phyloP scores from a whole-genome alignment of 2,113 vertebrate genomes.

The Hystrix brachyura region DNA sequence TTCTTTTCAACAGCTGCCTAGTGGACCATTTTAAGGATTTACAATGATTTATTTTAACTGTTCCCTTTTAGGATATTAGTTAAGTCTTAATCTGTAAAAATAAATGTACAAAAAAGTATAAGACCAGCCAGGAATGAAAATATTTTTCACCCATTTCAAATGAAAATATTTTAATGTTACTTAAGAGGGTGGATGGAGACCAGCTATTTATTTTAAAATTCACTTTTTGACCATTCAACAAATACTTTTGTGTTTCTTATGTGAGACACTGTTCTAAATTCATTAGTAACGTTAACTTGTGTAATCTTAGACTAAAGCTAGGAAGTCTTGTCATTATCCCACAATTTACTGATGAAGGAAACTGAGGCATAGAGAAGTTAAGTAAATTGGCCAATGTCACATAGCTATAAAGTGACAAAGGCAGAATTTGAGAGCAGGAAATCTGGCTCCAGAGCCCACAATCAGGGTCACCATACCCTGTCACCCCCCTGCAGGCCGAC shows the following conservation, averaged over 20 bases:
- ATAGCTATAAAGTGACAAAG: background rate
- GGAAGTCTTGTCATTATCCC: background rate
- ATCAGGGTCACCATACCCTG: background rate
- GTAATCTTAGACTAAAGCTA: conserved; percentile 8
- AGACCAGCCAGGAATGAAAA: conserved; percentile 23
- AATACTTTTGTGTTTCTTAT: background rate
- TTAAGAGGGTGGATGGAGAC: background rate
- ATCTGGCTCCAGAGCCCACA: conserved; percentile 12
- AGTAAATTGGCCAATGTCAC: background rate
- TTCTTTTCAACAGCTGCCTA: conserved; percentile 74
- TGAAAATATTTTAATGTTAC: conserved; percentile 34
- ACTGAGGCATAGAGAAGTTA: conserved; percentile 23
- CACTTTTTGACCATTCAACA: background rate
- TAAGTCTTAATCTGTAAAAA: conserved; percentile 55
- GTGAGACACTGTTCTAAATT: background rate
- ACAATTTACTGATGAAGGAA: background rate
- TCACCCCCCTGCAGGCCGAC: background rate
- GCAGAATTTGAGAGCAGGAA: background rate
- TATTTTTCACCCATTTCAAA: conserved; percentile 38
- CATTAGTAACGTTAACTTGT: conserved; percentile 2
- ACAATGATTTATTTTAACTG: conserved; percentile 44
- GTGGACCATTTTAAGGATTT: conserved; percentile 39
- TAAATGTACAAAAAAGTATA: background rate
- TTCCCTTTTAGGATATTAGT: conserved; percentile 49
- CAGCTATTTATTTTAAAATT: conserved; percentile 55